A percentile compares a stretch with the other conserved stretches of the same genome.
These are phyloP conservation scores for Xestoiulus laeticollis DNA, from an alignment of 2,888 invertebrate species.

Conservation along the genomic window DNA sequence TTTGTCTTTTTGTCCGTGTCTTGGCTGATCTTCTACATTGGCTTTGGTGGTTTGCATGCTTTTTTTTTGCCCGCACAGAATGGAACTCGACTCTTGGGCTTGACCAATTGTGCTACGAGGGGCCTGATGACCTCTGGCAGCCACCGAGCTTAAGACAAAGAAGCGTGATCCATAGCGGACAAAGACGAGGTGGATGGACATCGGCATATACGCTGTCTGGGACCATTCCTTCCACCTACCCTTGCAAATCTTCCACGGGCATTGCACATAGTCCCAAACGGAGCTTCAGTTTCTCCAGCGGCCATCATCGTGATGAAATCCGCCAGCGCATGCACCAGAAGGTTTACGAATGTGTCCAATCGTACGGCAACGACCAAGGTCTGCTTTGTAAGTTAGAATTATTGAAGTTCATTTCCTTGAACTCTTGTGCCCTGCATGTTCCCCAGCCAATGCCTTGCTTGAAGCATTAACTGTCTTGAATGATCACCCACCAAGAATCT, in stretches of 20 bases:
- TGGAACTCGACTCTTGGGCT: slow-evolving; percentile 9
- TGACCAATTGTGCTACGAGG: background rate
- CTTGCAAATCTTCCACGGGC: background rate
- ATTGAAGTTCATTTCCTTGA: background rate
- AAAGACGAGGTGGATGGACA: slow-evolving; percentile 10
- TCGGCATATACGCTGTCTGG: slow-evolving; percentile 15
- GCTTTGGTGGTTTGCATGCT: slow-evolving; percentile 37
- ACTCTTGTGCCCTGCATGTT: background rate
- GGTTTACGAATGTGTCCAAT: slow-evolving; percentile 1
- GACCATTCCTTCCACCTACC: background rate
- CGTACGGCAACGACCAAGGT: background rate
- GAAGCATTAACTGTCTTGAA: background rate
- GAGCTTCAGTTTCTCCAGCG: background rate
- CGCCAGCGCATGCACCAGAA: background rate
- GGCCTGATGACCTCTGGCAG: slow-evolving; percentile 7
- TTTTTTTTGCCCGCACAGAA: slow-evolving; percentile 11
- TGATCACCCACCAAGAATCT: background rate
- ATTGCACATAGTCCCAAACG: background rate
- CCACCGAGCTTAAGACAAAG: background rate
- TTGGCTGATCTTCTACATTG: slow-evolving; percentile 5
- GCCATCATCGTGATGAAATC: slow-evolving; percentile 6
- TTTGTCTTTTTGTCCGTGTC: background rate
- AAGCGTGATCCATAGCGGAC: background rate
- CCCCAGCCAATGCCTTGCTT: slow-evolving; percentile 19
- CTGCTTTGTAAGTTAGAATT: background rate